Evolutionary conservation across 1,140 invertebrate species (phyloP), one percentile per base, ranked within the genome.

Genomic region (Lepidostoma basale): DNA sequence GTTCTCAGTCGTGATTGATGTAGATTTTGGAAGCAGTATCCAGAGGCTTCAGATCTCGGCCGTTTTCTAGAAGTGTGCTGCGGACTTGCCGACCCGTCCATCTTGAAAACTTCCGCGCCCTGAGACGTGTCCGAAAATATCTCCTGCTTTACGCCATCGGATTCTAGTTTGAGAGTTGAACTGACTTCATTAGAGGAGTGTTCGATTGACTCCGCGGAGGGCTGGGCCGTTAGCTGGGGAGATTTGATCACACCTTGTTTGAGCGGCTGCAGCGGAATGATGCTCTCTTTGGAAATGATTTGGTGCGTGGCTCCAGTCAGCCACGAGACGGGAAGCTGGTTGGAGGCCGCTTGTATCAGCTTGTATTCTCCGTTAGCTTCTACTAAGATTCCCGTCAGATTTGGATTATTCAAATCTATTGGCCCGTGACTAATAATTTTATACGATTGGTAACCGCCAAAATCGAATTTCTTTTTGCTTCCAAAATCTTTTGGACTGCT

Each of bases 401-500:
- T 84, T 0, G 84, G 77, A 67, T 83, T 86, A 56, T 81, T 87
- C 42, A 84, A 77, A 74, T 86, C 88, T 44, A 84, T 83, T 26
- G 84, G 82, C 71, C 84, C 89, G 76, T 86, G 89, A 75, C 82
- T 89, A 71, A 83, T 84, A 2, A 88, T 79, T 62, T 88, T 86
- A 74, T 87, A 86, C 3, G 87, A 84, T 30, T 88, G 86, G 39
- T 81, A 74, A 10, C 73, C 74, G 28, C 79, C 79, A 59, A 88
- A 87, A 70, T 88, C 87, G 64, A 88, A 87, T 69, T 85, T 85
- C 45, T 87, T 85, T 42, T 87, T 84, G 9, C 85, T 82, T 0
- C 86, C 85, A 76, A 92, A 93, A 72, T 93, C 91, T 63, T 92
- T 88, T 0, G 91, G 91, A 69, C 89, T 92, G 14, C 91, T 93